A percentile compares a stretch with the other conserved stretches of the same genome.
These are phyloP conservation scores for Oryctes rhinoceros DNA, from an alignment of 1,140 invertebrate species.

Conservation along the genomic window DNA sequence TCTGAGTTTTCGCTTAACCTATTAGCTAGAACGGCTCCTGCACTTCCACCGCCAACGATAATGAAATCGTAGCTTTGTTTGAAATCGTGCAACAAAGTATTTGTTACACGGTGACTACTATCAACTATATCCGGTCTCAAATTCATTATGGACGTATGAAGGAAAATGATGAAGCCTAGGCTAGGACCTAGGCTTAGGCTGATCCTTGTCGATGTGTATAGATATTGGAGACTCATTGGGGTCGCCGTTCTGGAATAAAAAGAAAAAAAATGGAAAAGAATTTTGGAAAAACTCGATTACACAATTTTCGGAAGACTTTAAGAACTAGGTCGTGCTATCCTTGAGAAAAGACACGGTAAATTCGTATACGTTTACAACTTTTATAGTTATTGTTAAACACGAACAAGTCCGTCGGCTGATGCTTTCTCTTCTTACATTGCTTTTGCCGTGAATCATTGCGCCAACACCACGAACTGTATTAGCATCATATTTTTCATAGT, in stretches of 20 bases:
- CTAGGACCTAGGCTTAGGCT: constrained; percentile 69
- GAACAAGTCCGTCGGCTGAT: too few relatives aligned
- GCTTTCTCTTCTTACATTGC: too few relatives aligned
- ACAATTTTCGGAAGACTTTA: not conserved
- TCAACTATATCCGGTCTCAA: constrained; percentile 76
- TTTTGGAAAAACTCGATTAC: not conserved
- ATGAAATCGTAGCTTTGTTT: constrained; percentile 75
- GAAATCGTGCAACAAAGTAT: constrained; percentile 62
- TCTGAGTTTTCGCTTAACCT: constrained; percentile 74
- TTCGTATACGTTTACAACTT: too few relatives aligned
- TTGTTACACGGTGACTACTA: constrained; percentile 62
- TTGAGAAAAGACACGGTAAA: too few relatives aligned
- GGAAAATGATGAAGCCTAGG: constrained; percentile 67
- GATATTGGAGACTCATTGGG: constrained; percentile 50
- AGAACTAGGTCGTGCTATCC: too few relatives aligned
- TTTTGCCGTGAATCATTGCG: too few relatives aligned
- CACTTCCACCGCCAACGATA: constrained; percentile 83
- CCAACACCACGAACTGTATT: too few relatives aligned
- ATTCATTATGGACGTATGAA: constrained; percentile 68
- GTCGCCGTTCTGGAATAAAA: not conserved
- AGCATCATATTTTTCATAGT: too few relatives aligned
- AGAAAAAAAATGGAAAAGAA: too few relatives aligned
- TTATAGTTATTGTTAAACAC: too few relatives aligned
- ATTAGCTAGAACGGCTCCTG: constrained; percentile 82
- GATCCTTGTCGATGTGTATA: constrained; percentile 67